Base-by-base conservation (phyloP, 2,888 invertebrate species). In the Volucella zonaria region DNA sequence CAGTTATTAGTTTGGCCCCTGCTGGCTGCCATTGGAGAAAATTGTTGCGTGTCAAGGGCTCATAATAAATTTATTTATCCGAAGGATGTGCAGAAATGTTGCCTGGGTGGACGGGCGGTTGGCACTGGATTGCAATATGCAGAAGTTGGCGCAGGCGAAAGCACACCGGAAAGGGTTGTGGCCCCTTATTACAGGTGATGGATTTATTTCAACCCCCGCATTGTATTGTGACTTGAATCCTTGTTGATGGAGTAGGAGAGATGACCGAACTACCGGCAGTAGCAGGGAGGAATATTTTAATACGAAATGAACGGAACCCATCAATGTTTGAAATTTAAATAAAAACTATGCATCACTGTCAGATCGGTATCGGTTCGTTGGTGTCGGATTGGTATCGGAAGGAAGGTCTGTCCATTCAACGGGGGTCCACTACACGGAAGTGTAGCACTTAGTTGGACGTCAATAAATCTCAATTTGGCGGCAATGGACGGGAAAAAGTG, bases 331-430 rank as follows among this genome's bases (percentile, higher is more conserved):
- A 73, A 85, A 85, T 85, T 85, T 81, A 85, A 85, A 85, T 85
- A 85, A 85, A 77, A 85, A 85, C 85, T 81, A 85, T 85, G 81
- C 85, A 85, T 85, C 85, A 85, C 42, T 85, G 85, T 85, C 85
- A 73, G 81, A 76, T 81, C 31, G 71, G 81, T 81, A 85, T 85
- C 81, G 83, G 83, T 23, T 62, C 62, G 40, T 45, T 61, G 73
- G 70, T 76, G 73, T 76, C 56, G 54, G 51, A 56, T 31, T 31
- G 31, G 31, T 31, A 31, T 31, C 31, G 31, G 31, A 31, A 31
- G 31, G 31, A 6, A 52, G 66, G 52, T 49, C 43, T 62, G 76
- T 45, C 83, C 83, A 71, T 79, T 73, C 42, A 51, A 59, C 31
- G 62, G 85, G 76, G 31, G 31, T 31, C 31, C 31, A 31, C 31